phyloP scores from a whole-genome alignment of 2,113 vertebrate species.

The Hyperopisus bebe region DNA sequence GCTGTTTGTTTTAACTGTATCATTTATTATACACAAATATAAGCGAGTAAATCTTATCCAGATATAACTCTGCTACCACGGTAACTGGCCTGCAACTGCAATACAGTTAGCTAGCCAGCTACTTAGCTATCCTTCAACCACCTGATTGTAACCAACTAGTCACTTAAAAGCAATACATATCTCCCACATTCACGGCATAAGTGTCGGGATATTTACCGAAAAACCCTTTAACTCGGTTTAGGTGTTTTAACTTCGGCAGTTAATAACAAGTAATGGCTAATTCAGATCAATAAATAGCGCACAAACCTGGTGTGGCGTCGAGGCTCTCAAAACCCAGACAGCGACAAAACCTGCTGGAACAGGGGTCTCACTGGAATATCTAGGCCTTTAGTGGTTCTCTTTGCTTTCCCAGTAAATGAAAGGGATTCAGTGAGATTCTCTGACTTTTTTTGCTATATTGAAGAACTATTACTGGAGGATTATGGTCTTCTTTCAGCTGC shows the following conservation, averaged over 20 bases:
- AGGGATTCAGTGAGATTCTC: slow-evolving; percentile 11
- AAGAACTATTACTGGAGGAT: neutral
- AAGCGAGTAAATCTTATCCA: neutral
- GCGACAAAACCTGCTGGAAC: neutral
- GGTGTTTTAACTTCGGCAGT: neutral
- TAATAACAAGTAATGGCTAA: neutral
- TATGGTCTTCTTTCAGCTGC: slow-evolving; percentile 4
- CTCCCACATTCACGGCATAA: neutral
- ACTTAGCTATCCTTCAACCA: slow-evolving; percentile 45
- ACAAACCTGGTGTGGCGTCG: slow-evolving; percentile 22
- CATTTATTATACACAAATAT: neutral
- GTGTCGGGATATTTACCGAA: neutral
- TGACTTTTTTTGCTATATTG: neutral
- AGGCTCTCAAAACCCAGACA: slow-evolving; percentile 1
- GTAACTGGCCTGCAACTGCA: slow-evolving; percentile 37
- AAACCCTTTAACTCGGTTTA: neutral
- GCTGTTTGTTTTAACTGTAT: neutral
- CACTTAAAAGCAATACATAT: neutral
- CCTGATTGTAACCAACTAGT: slow-evolving; percentile 27
- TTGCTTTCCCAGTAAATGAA: slow-evolving; percentile 11
- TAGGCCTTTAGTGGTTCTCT: slow-evolving; percentile 8
- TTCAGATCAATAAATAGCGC: neutral
- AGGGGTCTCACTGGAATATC: neutral
- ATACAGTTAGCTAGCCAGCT: slow-evolving; percentile 38
- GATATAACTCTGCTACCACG: slow-evolving; percentile 34